Base-by-base conservation (phyloP, 2,888 invertebrate species). In the Flexamia atlantica region DNA sequence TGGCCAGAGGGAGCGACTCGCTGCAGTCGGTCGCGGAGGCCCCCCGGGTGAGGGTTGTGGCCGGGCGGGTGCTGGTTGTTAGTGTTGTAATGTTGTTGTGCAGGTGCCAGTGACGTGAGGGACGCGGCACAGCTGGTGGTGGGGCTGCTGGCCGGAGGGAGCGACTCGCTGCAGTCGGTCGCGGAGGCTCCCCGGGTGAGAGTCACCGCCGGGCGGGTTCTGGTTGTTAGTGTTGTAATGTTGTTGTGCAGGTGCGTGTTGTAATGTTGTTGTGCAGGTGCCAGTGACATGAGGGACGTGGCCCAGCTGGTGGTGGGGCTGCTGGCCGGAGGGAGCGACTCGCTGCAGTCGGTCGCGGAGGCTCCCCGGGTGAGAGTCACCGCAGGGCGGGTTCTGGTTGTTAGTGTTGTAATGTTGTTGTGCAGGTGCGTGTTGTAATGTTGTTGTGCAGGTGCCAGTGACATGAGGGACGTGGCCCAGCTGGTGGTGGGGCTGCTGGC, bases 121-220 rank as follows among this genome's bases (percentile, higher is more conserved):
- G 89, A 91, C 36, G 91, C 91, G 64, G 90, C 90, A 4, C 92
- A 93, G 89, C 88, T 93, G 42, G 88, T 93, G 23, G 89, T 91
- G 53, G 90, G 90, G 86, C 89, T 93, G 68, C 86, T 92, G 53
- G 46, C 53, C 10, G 53, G 14, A 10, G 3, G 17, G 1, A 82
- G 89, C 40, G 88, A 91, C 86, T 92, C 92, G 87, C 89, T 91
- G 28, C 91, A 91, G 5, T 88, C 89, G 46, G 89, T 91, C 84
- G 89, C 93, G 68, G 92, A 93, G 89, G 90, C 90, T 84, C 91
- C 93, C 32, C 90, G 93, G 89, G 92, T 76, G 74, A 14, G 60
- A 76, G 64, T 17, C 30, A 5, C 46, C 28, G 0, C 28, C 76
- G 7, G 7, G 5, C 76, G 36, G 17, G 76, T 76, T 23, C 25